Evolutionary conservation across 2,113 vertebrate species (phyloP), one percentile per base, ranked within the genome.

Genomic region (Apaloderma vittatum): DNA sequence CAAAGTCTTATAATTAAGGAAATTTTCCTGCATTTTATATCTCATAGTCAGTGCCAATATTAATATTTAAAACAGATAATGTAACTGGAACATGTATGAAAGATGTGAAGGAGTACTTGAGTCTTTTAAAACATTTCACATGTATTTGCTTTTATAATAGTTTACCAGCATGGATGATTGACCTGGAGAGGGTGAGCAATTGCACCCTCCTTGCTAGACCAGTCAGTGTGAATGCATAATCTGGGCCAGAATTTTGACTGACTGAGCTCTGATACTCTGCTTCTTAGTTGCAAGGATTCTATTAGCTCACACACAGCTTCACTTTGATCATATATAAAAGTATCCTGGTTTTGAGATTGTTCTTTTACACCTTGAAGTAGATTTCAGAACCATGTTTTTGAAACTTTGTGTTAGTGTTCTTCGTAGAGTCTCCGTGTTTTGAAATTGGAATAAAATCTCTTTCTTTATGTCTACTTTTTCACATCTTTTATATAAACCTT

Each of bases 11-110:
- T 68, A 93, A 94, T 75, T 77, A 89, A 45, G 55, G 87, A 1
- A 1, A 59, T 78, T 95, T 89, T 66, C 27, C 66, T 78, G 37
- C 29, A 90, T 95, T 93, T 91, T 90, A 85, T 93, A 71, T 82
- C n/a, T 61, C 3, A 0, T 36, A 73, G n/a, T 70, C 32, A 73
- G 21, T 82, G 30, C 4, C 30, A 65, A 43, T 76, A 90, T 93
- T 61, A 94, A 87, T 87, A 90, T 94, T 95, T 87, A 91, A 91
- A 62, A 10, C 1, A 0, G 32, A 27, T 91, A 93, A 91, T 71
- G 11, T 89, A 82, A 81, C 48, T 67, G 21, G 59, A 95, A 91
- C 26, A 61, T 1, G 1, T 72, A 67, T 72, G 73, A 85, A 84
- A 89, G 10, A 81, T 61, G 6, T 91, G 81, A 78, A 77, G 5